Evolutionary conservation across 1,140 invertebrate genomes (phyloP), one percentile per base, ranked within the genome.

Genomic region (Metaphire vulgaris): DNA sequence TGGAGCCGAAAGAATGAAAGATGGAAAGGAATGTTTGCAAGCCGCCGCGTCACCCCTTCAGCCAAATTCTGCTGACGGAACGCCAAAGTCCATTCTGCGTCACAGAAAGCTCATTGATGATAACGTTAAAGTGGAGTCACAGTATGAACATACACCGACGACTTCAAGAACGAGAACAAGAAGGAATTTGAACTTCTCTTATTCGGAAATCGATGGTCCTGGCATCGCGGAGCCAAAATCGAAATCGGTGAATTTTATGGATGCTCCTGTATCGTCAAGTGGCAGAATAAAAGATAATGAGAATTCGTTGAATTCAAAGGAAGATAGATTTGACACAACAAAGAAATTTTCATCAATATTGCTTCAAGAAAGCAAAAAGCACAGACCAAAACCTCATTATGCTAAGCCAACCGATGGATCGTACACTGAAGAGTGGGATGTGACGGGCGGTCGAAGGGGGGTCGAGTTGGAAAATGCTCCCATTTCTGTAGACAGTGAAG

Each of bases 71-170:
- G 41, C 41, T 21, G 41, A 56, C 6, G 74, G 64, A 1, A 75
- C 74, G 32, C 74, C 74, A 16, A 68, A 68, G 34, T 75, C 74
- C 16, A 75, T 75, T 33, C 67, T 75, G 15, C 65, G 67, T 68
- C 64, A 69, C 28, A 67, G 74, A 33, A 67, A 68, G 67, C 69
- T 75, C 21, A 75, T 75, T 69, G 74, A 75, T 33, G 74, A 75
- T 33, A 75, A 75, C 67, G 32, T 75, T 21, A 68, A 32, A 69
- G 74, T 75, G 29, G 64, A 67, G 29, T 67, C 74, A 26, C 69
- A 72, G 69, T 75, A 69, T 33, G 12, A 31, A n/a, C 74, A 75
- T 28, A 75, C 74, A 21, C 74, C 74, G 26, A 75, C 64, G 1
- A 64, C 6, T 16, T 28, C 31, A 65, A 12, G 31, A 30, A 56